These are phyloP conservation scores for Formica exsecta DNA, from an alignment of 1,140 invertebrate species.

Conservation along the genomic window DNA sequence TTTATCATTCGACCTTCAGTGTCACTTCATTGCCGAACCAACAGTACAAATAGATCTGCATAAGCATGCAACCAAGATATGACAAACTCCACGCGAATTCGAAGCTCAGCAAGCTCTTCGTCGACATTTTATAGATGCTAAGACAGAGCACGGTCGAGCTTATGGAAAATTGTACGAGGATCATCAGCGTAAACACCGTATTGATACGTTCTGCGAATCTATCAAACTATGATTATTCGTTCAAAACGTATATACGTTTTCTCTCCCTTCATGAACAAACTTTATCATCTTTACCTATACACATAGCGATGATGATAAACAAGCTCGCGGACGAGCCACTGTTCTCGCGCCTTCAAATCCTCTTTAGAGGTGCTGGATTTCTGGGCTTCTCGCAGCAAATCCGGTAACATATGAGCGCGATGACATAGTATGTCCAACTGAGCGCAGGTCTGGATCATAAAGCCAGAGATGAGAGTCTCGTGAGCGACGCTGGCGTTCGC, in stretches of 20 bases:
- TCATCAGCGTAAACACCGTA: slow-evolving; percentile 63
- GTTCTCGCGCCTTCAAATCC: slow-evolving; percentile 19
- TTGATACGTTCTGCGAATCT: slow-evolving; percentile 63
- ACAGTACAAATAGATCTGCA: slow-evolving; percentile 86
- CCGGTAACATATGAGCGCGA: slow-evolving; percentile 60
- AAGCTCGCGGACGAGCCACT: slow-evolving; percentile 33
- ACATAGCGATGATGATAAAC: slow-evolving; percentile 63
- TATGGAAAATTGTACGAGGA: slow-evolving; percentile 69
- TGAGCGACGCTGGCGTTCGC: slow-evolving; percentile 68
- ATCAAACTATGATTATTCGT: background rate
- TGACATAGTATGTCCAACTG: slow-evolving; percentile 75
- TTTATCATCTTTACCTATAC: slow-evolving; percentile 61
- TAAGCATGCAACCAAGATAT: slow-evolving; percentile 70
- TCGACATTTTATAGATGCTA: slow-evolving; percentile 66
- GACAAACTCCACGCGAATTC: slow-evolving; percentile 68
- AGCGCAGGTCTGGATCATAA: slow-evolving; percentile 72
- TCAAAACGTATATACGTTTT: background rate
- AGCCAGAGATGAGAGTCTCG: slow-evolving; percentile 70
- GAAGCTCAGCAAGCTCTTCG: slow-evolving; percentile 83
- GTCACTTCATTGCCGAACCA: slow-evolving; percentile 88
- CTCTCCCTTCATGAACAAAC: background rate
- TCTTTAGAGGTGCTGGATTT: background rate
- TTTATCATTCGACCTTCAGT: slow-evolving; percentile 81
- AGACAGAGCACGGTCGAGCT: slow-evolving; percentile 70
- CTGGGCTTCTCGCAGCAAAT: background rate